These are phyloP conservation scores for Hyperoplus lanceolatus DNA, from an alignment of 2,797 vertebrate genomes.

Conservation along the genomic window DNA sequence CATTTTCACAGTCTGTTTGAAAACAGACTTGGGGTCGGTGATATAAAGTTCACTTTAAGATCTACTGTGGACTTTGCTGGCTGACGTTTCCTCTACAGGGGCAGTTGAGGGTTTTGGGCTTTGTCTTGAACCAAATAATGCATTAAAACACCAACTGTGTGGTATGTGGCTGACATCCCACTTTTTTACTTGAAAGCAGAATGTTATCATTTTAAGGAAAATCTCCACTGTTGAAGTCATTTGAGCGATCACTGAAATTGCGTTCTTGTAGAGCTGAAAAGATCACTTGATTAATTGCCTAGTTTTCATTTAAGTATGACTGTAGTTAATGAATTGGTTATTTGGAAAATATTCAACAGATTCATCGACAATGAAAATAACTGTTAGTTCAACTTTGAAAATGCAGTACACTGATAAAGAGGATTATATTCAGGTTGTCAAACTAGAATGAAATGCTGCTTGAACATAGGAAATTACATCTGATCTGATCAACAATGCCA, in stretches of 20 bases:
- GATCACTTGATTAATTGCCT: background rate
- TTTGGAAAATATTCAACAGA: background rate
- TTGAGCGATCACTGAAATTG: background rate
- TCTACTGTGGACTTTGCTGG: constrained; percentile 6
- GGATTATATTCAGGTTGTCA: background rate
- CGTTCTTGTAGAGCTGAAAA: constrained; percentile 1
- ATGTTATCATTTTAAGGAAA: background rate
- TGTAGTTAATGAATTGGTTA: background rate
- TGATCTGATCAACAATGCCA: constrained; percentile 17
- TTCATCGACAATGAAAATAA: background rate
- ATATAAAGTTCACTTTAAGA: constrained; percentile 41
- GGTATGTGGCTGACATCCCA: background rate
- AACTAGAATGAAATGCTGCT: constrained; percentile 4
- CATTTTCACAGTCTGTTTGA: constrained; percentile 45
- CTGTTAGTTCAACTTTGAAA: background rate
- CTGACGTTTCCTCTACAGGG: constrained; percentile 18
- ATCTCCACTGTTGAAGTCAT: background rate
- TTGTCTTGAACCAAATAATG: constrained; percentile 26
- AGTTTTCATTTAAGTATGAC: background rate
- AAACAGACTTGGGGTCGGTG: constrained; percentile 27
- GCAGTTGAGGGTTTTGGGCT: background rate
- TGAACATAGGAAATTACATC: constrained; percentile 27
- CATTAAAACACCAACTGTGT: constrained; percentile 18
- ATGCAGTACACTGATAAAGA: constrained; percentile 6
- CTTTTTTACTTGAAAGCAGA: background rate